phyloP scores from a whole-genome alignment of 37 sponge, comb jelly and placozoan genomes.

The Tethya wilhelma region DNA sequence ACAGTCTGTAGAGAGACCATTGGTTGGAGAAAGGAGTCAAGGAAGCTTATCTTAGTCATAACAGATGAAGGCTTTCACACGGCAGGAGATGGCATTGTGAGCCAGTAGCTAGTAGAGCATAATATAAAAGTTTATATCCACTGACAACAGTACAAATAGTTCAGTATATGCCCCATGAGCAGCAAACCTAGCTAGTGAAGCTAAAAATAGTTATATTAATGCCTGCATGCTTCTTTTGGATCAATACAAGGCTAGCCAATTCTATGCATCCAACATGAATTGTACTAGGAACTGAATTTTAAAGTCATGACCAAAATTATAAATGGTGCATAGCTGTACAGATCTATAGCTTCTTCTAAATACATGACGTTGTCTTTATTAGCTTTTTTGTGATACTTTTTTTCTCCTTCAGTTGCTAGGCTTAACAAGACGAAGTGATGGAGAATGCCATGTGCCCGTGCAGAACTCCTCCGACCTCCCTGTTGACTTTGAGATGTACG shows the following conservation, averaged over 20 bases:
- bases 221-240: no score
- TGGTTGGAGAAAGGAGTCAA: constrained; percentile 85
- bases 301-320: no score
- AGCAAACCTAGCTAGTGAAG: no score
- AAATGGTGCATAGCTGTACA: no score
- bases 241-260: no score
- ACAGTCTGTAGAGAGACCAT: constrained; percentile 66
- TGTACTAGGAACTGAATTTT: no score
- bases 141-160: neutral
- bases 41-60: constrained; percentile 72
- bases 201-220: no score
- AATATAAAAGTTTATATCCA: neutral
- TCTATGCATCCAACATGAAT: no score
- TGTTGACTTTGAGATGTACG: constrained; percentile 8
- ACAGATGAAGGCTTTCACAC: constrained; percentile 87
- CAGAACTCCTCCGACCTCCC: neutral
- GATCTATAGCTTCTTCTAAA: no score
- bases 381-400: neutral
- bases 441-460: constrained; percentile 40
- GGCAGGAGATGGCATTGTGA: constrained; percentile 89
- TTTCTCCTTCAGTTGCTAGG: constrained; percentile 48
- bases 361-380: no score
- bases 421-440: constrained; percentile 48
- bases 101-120: neutral
- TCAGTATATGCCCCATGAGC: no score